Conservation (phyloP, 1,140 invertebrate species). For the Palaemon carinicauda region DNA sequence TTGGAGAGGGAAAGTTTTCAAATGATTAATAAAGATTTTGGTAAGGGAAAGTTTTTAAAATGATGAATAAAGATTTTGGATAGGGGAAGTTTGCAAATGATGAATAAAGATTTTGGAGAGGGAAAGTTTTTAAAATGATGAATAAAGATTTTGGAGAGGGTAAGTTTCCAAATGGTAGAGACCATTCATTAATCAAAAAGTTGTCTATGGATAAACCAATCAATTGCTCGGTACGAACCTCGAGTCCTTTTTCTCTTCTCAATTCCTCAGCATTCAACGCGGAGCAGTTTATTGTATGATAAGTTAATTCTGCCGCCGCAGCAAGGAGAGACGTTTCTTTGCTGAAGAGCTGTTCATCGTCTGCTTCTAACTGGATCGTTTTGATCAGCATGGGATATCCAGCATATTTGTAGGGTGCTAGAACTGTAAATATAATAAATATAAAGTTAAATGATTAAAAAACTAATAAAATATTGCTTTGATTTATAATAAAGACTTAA, state of each 20-base stretch:
- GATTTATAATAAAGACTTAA: neutral
- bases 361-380: constrained; percentile 92
- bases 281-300: constrained; percentile 96
- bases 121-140: too few species aligned
- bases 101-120: too few species aligned
- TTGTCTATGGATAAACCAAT: too few species aligned
- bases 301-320: constrained; percentile 92
- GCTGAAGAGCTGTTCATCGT: constrained; percentile 91
- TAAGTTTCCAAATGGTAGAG: too few species aligned
- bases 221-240: constrained; percentile 38
- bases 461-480: neutral
- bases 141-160: too few species aligned
- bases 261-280: constrained; percentile 97
- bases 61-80: too few species aligned
- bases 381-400: constrained; percentile 98
- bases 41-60: too few species aligned
- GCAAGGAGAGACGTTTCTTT: constrained; percentile 86
- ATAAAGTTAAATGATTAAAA: neutral
- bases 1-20: too few species aligned
- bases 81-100: too few species aligned
- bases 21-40: too few species aligned
- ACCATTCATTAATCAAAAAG: too few species aligned
- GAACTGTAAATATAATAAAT: constrained; percentile 72
- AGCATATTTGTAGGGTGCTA: constrained; percentile 98
- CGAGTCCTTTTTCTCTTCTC: constrained; percentile 75